phyloP scores from a whole-genome alignment of 2,113 vertebrate species.

The Okapia johnstoni region DNA sequence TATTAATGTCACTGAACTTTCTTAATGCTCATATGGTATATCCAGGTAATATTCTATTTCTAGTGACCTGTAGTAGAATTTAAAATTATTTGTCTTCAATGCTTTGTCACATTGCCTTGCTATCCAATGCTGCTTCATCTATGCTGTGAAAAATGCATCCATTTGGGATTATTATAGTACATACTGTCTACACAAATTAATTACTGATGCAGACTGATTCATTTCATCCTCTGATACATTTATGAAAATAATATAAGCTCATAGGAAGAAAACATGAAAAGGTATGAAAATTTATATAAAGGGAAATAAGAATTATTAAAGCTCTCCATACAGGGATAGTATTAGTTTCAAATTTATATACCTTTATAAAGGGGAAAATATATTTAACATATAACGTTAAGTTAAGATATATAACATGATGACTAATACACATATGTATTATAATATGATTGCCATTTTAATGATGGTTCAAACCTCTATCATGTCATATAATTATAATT shows the following conservation, averaged over 20 bases:
- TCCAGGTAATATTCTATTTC: background rate
- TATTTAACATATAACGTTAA: background rate
- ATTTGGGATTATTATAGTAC: background rate
- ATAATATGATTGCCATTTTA: background rate
- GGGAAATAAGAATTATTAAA: background rate
- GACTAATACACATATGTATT: background rate
- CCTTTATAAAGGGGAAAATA: background rate
- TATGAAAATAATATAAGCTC: background rate
- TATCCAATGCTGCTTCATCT: background rate
- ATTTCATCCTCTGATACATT: background rate
- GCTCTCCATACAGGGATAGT: background rate
- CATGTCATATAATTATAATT: background rate
- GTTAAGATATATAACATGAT: background rate
- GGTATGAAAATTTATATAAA: background rate
- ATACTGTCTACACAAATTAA: background rate
- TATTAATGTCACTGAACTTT: background rate
- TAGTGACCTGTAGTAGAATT: background rate
- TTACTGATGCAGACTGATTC: background rate
- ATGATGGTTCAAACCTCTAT: background rate
- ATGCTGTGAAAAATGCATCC: background rate
- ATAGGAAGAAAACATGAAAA: background rate
- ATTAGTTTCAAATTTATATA: background rate
- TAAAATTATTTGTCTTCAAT: background rate
- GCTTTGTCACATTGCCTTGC: background rate
- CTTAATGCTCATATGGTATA: background rate